A percentile compares a stretch with the other conserved stretches of the same genome.
Conservation (phyloP, 2,113 vertebrate genomes). For the Actenoides lindsayi region DNA sequence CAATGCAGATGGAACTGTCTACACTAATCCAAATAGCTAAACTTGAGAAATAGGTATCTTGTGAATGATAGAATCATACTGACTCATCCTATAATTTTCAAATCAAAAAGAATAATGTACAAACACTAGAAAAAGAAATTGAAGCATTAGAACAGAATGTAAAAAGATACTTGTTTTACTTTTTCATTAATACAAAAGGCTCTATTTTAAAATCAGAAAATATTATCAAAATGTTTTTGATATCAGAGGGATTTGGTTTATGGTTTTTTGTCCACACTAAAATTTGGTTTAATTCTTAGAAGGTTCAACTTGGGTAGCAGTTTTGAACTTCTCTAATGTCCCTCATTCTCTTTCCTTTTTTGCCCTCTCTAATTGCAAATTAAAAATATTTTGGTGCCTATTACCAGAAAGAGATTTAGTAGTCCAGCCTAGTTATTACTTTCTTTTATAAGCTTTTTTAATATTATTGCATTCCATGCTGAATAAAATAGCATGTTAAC, state of each 20-base stretch:
- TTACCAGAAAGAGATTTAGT: neutral
- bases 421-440: neutral
- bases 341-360: neutral
- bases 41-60: neutral
- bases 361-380: neutral
- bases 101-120: neutral
- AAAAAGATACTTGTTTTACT: neutral
- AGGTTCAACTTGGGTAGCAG: neutral
- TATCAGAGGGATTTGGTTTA: neutral
- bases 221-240: neutral
- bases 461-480: neutral
- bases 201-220: neutral
- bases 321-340: neutral
- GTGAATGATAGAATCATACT: neutral
- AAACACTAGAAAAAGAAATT: neutral
- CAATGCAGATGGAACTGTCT: neutral
- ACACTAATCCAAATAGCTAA: neutral
- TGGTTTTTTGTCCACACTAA: neutral
- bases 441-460: neutral
- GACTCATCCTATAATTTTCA: neutral
- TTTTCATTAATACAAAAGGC: neutral
- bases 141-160: neutral
- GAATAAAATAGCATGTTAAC: neutral
- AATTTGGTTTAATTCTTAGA: neutral
- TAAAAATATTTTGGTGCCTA: neutral